Evolutionary conservation across 2,113 vertebrate species (phyloP), one percentile per base, ranked within the genome.

Genomic region (Peromyscus californicus): DNA sequence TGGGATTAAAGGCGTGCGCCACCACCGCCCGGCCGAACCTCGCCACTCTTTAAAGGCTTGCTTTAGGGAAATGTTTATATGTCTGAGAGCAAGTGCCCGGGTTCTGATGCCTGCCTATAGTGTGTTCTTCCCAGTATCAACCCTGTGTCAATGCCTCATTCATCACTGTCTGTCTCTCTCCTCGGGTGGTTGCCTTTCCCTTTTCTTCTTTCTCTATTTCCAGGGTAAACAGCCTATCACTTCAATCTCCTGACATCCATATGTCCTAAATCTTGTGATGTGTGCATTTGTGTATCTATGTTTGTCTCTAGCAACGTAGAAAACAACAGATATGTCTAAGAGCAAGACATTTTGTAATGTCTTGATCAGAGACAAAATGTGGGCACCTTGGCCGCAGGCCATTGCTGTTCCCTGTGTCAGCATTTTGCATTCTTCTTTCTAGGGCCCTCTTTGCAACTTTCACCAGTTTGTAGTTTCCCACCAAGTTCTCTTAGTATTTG

Each of bases 11-110:
- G n/a, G n/a, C n/a, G n/a, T n/a, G n/a, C n/a, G n/a, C n/a, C n/a
- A n/a, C n/a, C n/a, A n/a, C n/a, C n/a, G n/a, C n/a, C n/a, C n/a
- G n/a, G n/a, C n/a, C n/a, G 67, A 95, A 94, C 67, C 90, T 96
- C 51, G 78, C 93, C 93, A 95, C 48, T 79, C n/a, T n/a, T 95
- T 85, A 93, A 95, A 95, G 78, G 26, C 82, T 96, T 90, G 76
- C 86, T 96, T 95, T 96, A 89, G 76, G 96, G 89, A 96, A 91
- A 96, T 95, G 63, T 91, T 86, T 96, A 42, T 94, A 93, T 86
- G 75, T 87, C 90, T 75, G n/a, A 95, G 92, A 91, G 69, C 72
- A 69, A 91, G 4, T 84, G 26, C 22, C 13, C n/a, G 13, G 17
- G 54, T 82, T 93, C 54, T 82, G 75, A 92, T 80, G 83, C 54